phyloP scores from a whole-genome alignment of 2,888 invertebrate genomes.

The Erpobdella octoculata region DNA sequence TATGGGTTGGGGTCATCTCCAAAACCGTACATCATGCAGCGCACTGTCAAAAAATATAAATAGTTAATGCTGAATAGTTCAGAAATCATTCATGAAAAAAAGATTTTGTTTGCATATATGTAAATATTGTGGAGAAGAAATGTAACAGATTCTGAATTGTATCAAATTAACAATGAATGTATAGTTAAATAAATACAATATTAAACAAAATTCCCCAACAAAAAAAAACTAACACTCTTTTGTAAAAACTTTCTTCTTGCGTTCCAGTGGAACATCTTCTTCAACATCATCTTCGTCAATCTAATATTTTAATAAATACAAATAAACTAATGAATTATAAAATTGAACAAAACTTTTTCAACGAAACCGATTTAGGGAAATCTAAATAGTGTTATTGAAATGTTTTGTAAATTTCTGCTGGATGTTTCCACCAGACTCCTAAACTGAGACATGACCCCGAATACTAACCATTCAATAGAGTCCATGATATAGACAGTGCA shows the following conservation, averaged over 20 bases:
- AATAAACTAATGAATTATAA: too few relatives aligned
- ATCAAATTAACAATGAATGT: not conserved
- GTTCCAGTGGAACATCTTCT: slow-evolving; percentile 39
- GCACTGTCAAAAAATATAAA: slow-evolving; percentile 40
- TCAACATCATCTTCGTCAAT: slow-evolving; percentile 39
- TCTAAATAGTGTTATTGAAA: too few relatives aligned
- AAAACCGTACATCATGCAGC: slow-evolving; percentile 94
- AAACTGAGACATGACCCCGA: too few relatives aligned
- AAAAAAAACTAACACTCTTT: slow-evolving; percentile 38
- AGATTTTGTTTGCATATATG: too few relatives aligned
- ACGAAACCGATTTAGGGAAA: too few relatives aligned
- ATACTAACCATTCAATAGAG: too few relatives aligned
- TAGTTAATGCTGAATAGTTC: not conserved
- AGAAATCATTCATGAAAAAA: not conserved
- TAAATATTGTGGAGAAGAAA: too few relatives aligned
- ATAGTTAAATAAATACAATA: not conserved
- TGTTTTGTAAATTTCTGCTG: too few relatives aligned
- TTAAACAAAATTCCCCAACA: not conserved
- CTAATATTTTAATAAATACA: too few relatives aligned
- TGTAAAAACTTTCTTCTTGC: slow-evolving; percentile 38
- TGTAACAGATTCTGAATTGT: not conserved
- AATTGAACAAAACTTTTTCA: too few relatives aligned
- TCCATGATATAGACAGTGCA: too few relatives aligned
- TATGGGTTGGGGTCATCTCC: slow-evolving; percentile 98
- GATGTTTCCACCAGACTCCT: too few relatives aligned